Evolutionary conservation across 2,888 invertebrate species (phyloP).

Genomic region (Noctua janthe): DNA sequence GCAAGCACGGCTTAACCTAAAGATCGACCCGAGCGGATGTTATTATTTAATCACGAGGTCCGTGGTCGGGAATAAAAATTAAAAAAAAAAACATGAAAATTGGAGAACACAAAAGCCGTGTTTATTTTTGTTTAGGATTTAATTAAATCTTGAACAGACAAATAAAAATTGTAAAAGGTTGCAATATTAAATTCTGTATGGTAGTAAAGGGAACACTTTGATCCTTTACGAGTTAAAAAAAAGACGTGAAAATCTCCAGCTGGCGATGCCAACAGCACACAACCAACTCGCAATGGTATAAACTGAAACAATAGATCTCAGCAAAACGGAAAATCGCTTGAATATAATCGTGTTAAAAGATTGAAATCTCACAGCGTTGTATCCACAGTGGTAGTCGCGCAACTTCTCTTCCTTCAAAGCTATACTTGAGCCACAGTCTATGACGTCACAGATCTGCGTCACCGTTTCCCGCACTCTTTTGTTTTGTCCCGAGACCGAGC

Average conservation of each 20-base stretch:
- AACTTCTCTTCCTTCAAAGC: constrained; percentile 17
- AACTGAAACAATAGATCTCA: background rate
- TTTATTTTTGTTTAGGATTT: too few relatives aligned
- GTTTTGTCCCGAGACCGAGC: constrained; percentile 19
- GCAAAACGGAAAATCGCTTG: constrained; percentile 1
- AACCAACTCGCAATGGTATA: background rate
- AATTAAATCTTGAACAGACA: too few relatives aligned
- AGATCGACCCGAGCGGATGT: too few relatives aligned
- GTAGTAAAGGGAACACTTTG: background rate
- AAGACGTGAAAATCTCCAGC: background rate
- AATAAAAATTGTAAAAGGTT: background rate
- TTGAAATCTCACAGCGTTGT: constrained; percentile 13
- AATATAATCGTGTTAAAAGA: constrained; percentile 27
- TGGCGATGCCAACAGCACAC: too few relatives aligned
- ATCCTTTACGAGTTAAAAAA: background rate
- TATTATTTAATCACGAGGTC: too few relatives aligned
- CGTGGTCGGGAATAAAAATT: too few relatives aligned
- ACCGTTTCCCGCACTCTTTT: constrained; percentile 33
- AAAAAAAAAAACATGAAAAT: too few relatives aligned
- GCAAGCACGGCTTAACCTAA: too few relatives aligned
- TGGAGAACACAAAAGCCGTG: too few relatives aligned
- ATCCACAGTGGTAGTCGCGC: background rate
- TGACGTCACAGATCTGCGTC: constrained; percentile 44
- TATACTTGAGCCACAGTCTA: background rate
- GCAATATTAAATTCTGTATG: background rate